Base-by-base conservation (phyloP, 2,797 vertebrate genomes). In the Uromys caudimaculatus region DNA sequence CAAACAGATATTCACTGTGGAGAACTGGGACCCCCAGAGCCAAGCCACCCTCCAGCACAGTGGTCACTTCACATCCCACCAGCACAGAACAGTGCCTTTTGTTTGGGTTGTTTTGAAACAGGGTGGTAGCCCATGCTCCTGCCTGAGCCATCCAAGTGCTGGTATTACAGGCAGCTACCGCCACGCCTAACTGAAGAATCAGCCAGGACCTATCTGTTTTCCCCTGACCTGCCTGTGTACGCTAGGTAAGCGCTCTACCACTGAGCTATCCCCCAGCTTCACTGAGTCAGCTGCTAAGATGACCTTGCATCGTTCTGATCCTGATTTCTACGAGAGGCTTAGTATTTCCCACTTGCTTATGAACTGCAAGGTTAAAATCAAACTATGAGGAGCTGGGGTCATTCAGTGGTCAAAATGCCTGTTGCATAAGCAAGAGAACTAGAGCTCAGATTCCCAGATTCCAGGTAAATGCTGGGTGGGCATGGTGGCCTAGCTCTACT, bases 21-120 rank as follows among this genome's bases (percentile, higher is more conserved):
- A 50, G 52, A 81, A 14, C 75, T 23, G 4, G 19, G 75, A n/a
- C 2, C 2, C 60, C 35, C 47, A 54, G 58, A 67, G n/a, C 38
- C 32, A 14, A 6, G 0, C n/a, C 3, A 1, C n/a, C 32, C 62
- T 7, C 32, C 1, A 9, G 32, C 7, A 27, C 1, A 1, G 73
- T 47, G 3, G 23, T 10, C 29, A 44, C 44, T 44, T 44, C 44
- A 44, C 44, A 44, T 44, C 44, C 44, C 44, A 44, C 44, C 44
- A 44, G 44, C 44, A 44, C 44, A 44, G 44, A 44, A 44, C 44
- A 44, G 44, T 44, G 44, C 44, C 44, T 44, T 44, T 44, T 44
- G 44, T 44, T 44, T 44, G 44, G 44, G 44, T 44, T 44, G 44
- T 44, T 44, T 44, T 44, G 44, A 44, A 44, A 44, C 44, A 44